Evolutionary conservation across 2,113 vertebrate genomes (phyloP).

Genomic region (Phaethon lepturus): DNA sequence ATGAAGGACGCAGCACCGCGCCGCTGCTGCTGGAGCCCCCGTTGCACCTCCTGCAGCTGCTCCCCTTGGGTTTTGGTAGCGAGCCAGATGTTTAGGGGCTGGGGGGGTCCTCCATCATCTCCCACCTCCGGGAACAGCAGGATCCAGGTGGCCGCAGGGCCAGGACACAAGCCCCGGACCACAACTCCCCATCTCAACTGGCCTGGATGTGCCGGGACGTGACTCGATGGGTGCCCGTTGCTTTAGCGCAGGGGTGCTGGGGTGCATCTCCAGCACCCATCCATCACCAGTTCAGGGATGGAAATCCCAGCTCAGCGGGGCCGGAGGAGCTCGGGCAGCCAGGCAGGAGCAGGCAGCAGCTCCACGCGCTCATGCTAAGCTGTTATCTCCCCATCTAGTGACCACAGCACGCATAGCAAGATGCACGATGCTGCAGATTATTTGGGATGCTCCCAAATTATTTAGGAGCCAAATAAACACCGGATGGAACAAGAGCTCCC

Average conservation of each 20-base stretch:
- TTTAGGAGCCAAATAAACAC: background rate
- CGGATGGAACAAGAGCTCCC: accelerated
- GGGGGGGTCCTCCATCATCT: background rate
- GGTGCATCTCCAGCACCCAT: background rate
- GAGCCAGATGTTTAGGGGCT: background rate
- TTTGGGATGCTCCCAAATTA: background rate
- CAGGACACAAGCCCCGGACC: background rate
- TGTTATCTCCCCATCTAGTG: constrained; percentile 69
- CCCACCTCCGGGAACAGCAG: background rate
- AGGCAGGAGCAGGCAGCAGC: background rate
- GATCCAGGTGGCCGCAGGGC: background rate
- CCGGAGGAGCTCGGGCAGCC: background rate
- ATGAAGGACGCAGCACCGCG: accelerated
- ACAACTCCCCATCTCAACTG: accelerated
- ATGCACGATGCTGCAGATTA: accelerated
- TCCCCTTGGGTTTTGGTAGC: background rate
- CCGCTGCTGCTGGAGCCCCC: background rate
- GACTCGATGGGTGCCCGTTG: background rate
- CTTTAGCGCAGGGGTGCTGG: background rate
- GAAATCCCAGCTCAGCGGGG: background rate
- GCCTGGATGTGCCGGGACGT: accelerated
- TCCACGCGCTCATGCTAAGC: background rate
- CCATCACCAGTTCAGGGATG: background rate
- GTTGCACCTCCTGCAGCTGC: background rate
- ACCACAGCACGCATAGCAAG: constrained; percentile 44